phyloP scores from a whole-genome alignment of 2,113 vertebrate genomes.

The Cottus gobio region DNA sequence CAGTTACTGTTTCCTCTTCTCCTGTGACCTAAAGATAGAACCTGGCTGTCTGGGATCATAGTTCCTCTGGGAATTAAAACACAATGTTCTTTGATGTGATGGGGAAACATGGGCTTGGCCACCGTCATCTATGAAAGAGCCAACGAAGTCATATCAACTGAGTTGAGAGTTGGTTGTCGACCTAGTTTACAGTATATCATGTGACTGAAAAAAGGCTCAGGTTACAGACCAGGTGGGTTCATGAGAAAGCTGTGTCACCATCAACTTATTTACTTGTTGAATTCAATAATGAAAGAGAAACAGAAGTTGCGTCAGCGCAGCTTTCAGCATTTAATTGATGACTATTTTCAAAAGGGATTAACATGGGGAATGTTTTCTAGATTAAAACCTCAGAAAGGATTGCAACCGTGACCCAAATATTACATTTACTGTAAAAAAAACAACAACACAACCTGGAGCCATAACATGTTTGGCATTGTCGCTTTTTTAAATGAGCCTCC shows the following conservation, averaged over 20 bases:
- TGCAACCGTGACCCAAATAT: not conserved
- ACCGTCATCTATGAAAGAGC: slow-evolving; percentile 13
- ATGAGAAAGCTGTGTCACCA: not conserved
- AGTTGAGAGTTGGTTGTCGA: not conserved
- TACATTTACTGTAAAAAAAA: not conserved
- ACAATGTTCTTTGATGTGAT: slow-evolving; percentile 67
- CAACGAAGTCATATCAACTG: slow-evolving; percentile 13
- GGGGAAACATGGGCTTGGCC: slow-evolving; percentile 25
- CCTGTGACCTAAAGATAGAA: slow-evolving; percentile 67
- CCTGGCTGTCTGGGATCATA: slow-evolving; percentile 32
- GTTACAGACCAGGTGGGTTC: not conserved
- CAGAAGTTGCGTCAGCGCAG: not conserved
- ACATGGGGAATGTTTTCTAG: not conserved
- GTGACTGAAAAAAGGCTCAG: not conserved
- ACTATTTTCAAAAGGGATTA: not conserved
- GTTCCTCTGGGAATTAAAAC: slow-evolving; percentile 67
- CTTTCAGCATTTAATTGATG: not conserved
- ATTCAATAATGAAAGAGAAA: not conserved
- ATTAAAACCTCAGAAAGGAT: not conserved
- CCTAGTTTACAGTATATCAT: not conserved
- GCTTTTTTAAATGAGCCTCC: not conserved
- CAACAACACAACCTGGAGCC: not conserved
- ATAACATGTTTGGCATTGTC: not conserved
- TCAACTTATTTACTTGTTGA: not conserved
- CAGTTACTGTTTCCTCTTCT: slow-evolving; percentile 58